Base-by-base conservation (phyloP, 2,797 vertebrate genomes). In the Harpagifer antarcticus region DNA sequence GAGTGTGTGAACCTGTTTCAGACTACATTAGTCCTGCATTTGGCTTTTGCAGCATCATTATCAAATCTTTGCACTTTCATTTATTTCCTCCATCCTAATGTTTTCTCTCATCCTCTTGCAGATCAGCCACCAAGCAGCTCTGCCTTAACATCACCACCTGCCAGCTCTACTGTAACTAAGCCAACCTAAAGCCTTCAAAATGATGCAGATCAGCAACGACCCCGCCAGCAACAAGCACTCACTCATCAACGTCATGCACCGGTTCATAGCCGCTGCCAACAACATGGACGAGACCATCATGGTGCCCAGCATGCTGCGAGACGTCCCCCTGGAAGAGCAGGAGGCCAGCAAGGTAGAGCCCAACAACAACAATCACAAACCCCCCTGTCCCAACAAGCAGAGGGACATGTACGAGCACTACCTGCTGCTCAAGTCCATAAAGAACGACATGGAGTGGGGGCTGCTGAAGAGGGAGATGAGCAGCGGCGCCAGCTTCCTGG, bases 201-300 rank as follows among this genome's bases (percentile, higher is more conserved):
- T 95, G 95, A 96, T 95, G 95, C 94, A 96, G 68, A 88, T 95
- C 76, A 91, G 68, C 81, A 84, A 75, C 56, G 94, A 95, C 85
- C 72, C 89, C 0, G 91, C 89, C 76, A 87, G 87, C 90, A 95
- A 95, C 83, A 95, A 95, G 90, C 93, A 95, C 88, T 95, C 95
- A 1, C 92, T 96, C 82, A 80, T 96, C 81, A 95, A 95, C 57
- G 93, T 95, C 87, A 95, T 96, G 95, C 93, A 95, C 88, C 94
- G 94, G 83, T 96, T 96, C 88, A 95, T 96, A 1, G 95, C 95
- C 0, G 95, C 95, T 0, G 88, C 94, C 82, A 96, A 95, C 92
- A 95, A 96, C 91, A 96, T 96, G 95, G 93, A 95, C n/a, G 95
- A 95, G 80, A 96, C 95, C 71, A 95, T 96, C 90, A 95, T 96